Evolutionary conservation across 2,113 vertebrate genomes (phyloP).

Genomic region (Nyctereutes procyonoides): DNA sequence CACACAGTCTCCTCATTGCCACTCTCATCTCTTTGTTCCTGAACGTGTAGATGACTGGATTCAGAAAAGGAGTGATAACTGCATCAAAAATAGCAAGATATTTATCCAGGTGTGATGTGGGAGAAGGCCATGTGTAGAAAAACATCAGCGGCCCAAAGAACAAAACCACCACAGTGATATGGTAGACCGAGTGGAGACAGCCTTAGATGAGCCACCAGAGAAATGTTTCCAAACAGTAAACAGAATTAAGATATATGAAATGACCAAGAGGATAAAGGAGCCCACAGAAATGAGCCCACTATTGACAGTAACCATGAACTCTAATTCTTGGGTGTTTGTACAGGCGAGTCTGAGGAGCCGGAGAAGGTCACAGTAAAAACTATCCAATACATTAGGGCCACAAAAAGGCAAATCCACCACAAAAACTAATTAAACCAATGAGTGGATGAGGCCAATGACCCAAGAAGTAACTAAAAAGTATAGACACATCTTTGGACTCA

Average conservation of each 20-base stretch:
- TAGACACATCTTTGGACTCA: constrained; percentile 56
- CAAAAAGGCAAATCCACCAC: constrained; percentile 73
- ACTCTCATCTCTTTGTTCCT: constrained; percentile 74
- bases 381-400: constrained; percentile 58
- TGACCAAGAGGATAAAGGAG: constrained; percentile 61
- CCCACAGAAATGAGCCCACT: constrained; percentile 73
- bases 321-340: constrained; percentile 43
- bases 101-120: constrained; percentile 73
- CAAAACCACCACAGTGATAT: constrained; percentile 67
- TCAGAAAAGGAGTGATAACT: constrained; percentile 73
- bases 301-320: constrained; percentile 69
- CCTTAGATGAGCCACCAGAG: constrained; percentile 30
- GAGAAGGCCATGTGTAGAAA: constrained; percentile 75
- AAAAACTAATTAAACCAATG: constrained; percentile 65
- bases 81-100: constrained; percentile 77
- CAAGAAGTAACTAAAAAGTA: constrained; percentile 58
- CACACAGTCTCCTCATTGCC: constrained; percentile 37
- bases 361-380: constrained; percentile 76
- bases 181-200: constrained; percentile 69
- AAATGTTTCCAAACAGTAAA: constrained; percentile 63
- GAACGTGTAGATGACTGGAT: constrained; percentile 73
- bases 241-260: constrained; percentile 66
- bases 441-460: constrained; percentile 60
- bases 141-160: constrained; percentile 75
- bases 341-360: constrained; percentile 69